Conservation (phyloP, 2,113 vertebrate genomes). For the Brachionichthys hirsutus region DNA sequence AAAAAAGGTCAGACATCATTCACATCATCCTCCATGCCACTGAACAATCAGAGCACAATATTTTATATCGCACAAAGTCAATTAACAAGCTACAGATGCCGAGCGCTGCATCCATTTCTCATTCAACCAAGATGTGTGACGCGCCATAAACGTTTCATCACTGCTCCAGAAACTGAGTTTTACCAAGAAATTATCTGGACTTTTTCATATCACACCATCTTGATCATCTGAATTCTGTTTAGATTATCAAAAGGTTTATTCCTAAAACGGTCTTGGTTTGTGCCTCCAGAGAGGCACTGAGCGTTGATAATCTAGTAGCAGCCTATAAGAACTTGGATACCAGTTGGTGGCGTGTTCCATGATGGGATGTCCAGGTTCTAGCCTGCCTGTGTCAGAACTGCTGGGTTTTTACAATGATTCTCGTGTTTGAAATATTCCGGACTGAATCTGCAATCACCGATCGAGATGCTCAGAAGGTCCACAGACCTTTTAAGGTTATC, state of each 20-base stretch:
- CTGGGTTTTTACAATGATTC: no score
- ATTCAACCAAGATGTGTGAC: background rate
- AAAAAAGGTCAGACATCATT: background rate
- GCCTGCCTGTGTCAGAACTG: conserved; percentile 33
- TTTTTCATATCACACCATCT: no score
- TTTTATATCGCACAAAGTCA: no score
- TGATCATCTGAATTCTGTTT: no score
- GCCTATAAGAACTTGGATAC: background rate
- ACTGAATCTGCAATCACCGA: background rate
- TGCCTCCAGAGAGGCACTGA: no score
- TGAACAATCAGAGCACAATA: conserved; percentile 34
- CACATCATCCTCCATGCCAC: conserved; percentile 17
- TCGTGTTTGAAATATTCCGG: conserved; percentile 1
- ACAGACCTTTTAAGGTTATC: conserved; percentile 40
- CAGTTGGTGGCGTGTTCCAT: conserved; percentile 29
- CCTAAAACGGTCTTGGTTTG: no score
- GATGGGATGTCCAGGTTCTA: conserved; percentile 61
- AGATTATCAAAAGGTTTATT: no score
- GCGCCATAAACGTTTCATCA: background rate
- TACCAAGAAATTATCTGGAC: no score
- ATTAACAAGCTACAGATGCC: no score
- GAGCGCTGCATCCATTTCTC: no score
- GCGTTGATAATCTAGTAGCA: no score
- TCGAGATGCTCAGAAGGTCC: background rate
- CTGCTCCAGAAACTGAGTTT: background rate